Conservation (phyloP, 64 coral and sea anemone species). For the Actinia equina region DNA sequence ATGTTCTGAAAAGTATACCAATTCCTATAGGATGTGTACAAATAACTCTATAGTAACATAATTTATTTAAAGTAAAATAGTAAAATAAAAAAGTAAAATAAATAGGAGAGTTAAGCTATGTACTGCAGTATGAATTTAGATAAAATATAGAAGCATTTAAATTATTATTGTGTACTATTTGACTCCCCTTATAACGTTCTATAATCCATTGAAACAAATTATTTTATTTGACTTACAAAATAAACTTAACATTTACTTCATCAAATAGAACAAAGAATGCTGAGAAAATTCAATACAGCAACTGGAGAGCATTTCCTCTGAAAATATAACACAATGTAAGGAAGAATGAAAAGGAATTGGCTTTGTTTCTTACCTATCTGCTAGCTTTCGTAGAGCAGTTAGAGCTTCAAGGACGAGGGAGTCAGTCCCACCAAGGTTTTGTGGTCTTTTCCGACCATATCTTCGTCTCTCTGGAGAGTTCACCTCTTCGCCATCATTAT, state of each 20-base stretch:
- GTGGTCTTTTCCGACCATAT: conserved; percentile 20
- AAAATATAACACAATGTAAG: not conserved
- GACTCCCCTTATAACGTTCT: not conserved
- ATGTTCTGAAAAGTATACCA: not conserved
- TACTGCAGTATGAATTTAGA: no score
- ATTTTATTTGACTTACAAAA: not conserved
- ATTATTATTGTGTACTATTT: not conserved
- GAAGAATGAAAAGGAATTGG: not conserved
- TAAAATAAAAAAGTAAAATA: no score
- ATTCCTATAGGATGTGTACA: no score
- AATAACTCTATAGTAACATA: no score
- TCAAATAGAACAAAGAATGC: not conserved
- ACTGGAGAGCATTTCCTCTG: not conserved
- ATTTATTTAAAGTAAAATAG: no score
- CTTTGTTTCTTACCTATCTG: conserved; percentile 72
- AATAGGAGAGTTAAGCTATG: no score
- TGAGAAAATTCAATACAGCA: not conserved
- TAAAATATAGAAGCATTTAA: no score
- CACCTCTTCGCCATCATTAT: not conserved
- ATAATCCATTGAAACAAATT: not conserved
- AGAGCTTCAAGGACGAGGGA: conserved; percentile 79
- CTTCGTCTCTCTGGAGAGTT: conserved; percentile 26
- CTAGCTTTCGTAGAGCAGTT: conserved; percentile 73
- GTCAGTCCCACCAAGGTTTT: conserved; percentile 39
- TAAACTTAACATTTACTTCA: not conserved